Conservation (phyloP, 1,140 invertebrate genomes). For the Chrysoperla carnea region DNA sequence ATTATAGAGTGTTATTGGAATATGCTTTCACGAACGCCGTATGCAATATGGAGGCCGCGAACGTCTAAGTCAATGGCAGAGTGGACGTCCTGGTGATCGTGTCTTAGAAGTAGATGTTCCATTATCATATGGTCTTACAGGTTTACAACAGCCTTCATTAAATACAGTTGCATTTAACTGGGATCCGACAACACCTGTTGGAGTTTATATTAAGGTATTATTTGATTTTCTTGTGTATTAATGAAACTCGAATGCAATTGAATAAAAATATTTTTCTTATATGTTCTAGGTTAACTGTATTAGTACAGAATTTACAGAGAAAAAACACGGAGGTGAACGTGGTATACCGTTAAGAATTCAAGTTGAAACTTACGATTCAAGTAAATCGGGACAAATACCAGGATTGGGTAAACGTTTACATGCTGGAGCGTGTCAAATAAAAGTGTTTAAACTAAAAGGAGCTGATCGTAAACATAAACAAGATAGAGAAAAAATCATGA, state of each 20-base stretch:
- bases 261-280: background rate
- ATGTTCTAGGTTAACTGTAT: constrained; percentile 75
- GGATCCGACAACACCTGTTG: constrained; percentile 93
- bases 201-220: constrained; percentile 74
- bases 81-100: constrained; percentile 69
- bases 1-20: constrained; percentile 67
- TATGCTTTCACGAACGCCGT: constrained; percentile 92
- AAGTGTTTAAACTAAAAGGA: constrained; percentile 84
- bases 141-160: constrained; percentile 61
- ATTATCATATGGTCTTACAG: constrained; percentile 77
- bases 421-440: constrained; percentile 88
- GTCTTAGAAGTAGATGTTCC: constrained; percentile 89
- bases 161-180: constrained; percentile 82
- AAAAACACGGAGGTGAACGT: constrained; percentile 96
- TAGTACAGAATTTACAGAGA: constrained; percentile 93
- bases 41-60: constrained; percentile 89
- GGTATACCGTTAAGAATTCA: constrained; percentile 92
- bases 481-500: constrained; percentile 86
- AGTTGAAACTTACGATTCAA: constrained; percentile 54
- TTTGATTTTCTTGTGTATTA: background rate
- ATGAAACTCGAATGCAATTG: background rate
- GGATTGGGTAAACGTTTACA: constrained; percentile 44
- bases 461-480: constrained; percentile 96
- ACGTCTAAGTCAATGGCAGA: constrained; percentile 81
- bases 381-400: background rate